Base-by-base conservation (phyloP, 2,888 invertebrate species). In the Erebia aethiops region DNA sequence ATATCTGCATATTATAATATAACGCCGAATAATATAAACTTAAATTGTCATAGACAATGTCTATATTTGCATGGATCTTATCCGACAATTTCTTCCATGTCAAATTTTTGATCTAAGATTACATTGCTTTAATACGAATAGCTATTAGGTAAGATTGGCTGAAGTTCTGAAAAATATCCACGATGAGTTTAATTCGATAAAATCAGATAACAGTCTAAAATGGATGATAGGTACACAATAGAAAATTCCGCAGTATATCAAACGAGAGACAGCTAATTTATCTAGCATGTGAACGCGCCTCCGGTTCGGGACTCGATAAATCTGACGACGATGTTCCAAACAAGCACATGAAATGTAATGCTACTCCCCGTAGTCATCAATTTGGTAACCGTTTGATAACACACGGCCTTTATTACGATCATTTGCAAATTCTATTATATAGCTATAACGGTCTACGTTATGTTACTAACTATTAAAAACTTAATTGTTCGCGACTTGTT, bases 241-340 rank as follows among this genome's bases (percentile, higher is more conserved):
- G 54, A 69, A 62, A 71, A 70, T 81, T 86, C 87, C 72, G 72
- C 68, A 67, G 84, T 89, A 85, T 84, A 86, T 89, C 89, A 85
- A 81, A 77, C 75, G 76, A 76, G 80, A 86, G 87, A 87, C 88
- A 86, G 87, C 87, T 89, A 90, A 90, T 90, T 89, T 90, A 87
- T 88, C 87, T 84, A 81, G 82, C 80, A 79, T 82, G 82, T 81
- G 81, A 84, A 84, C 83, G 80, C 80, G 78, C 80, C 79, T 74
- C 67, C 71, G 71, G 72, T 82, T 70, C 74, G 73, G 74, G 71
- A 71, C 67, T 81, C 78, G 77, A 86, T 85, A 87, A 85, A 87
- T 85, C 83, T 81, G 71, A 73, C 69, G 74, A 56, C 69, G 75
- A 77, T 75, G 70, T 72, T 75, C 75, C 74, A 69, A 75, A 77